A percentile compares a stretch with the other conserved stretches of the same genome.
Conservation (phyloP, 2,888 invertebrate genomes). For the Tenodera sinensis region DNA sequence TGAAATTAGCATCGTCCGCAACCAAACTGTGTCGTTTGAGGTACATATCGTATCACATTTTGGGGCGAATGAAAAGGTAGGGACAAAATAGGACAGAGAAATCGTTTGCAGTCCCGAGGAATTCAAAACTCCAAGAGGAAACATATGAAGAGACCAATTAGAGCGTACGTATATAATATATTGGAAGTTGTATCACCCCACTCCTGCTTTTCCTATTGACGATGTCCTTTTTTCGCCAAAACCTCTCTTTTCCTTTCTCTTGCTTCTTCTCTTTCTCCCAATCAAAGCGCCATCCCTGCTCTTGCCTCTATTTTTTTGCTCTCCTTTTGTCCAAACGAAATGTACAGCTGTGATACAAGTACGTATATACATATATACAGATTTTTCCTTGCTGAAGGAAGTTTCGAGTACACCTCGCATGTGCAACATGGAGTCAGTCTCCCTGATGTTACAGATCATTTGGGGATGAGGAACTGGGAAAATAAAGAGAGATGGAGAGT, state of each 20-base stretch:
- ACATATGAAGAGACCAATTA: constrained; percentile 14
- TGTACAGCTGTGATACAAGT: background rate
- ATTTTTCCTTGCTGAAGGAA: background rate
- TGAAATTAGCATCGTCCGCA: background rate
- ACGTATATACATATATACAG: background rate
- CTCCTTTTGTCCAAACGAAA: background rate
- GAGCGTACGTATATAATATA: background rate
- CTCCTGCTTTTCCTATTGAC: background rate
- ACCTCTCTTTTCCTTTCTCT: background rate
- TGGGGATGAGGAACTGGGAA: background rate
- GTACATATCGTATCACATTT: background rate
- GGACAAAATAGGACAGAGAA: background rate
- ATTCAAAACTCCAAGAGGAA: background rate
- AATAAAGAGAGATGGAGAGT: background rate
- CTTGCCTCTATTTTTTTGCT: background rate
- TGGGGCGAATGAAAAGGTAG: background rate
- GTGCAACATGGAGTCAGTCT: background rate
- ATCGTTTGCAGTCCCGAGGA: background rate
- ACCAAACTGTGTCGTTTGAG: background rate
- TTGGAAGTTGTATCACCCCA: background rate
- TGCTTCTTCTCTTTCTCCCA: background rate
- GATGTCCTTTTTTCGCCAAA: background rate
- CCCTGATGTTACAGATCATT: constrained; percentile 1
- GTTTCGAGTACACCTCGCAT: background rate
- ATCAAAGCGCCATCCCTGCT: background rate